Evolutionary conservation across 2,113 vertebrate genomes (phyloP).

Genomic region (Scalopus aquaticus): DNA sequence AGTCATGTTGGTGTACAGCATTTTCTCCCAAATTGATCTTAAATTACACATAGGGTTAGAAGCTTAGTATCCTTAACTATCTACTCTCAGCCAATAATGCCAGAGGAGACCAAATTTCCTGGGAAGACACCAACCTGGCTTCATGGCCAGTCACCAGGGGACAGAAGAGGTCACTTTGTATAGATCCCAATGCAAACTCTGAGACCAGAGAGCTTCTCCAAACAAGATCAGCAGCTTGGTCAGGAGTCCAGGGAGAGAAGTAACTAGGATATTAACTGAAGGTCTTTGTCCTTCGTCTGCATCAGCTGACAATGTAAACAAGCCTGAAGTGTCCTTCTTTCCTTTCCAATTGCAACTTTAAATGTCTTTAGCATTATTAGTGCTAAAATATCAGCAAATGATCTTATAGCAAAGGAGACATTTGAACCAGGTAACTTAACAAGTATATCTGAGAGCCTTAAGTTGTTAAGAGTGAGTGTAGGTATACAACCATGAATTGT

Average conservation of each 20-base stretch:
- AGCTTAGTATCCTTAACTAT: not conserved
- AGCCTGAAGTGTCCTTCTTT: not conserved
- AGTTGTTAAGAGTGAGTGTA: not conserved
- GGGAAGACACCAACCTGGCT: not conserved
- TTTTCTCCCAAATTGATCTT: not conserved
- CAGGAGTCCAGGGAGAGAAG: not conserved
- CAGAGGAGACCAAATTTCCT: not conserved
- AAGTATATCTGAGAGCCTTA: not conserved
- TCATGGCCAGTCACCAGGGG: slow-evolving; percentile 22
- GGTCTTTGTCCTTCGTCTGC: not conserved
- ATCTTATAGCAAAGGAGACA: slow-evolving; percentile 5
- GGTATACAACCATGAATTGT: not conserved
- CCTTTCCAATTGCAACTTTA: slow-evolving; percentile 21
- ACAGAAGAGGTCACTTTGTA: slow-evolving; percentile 2
- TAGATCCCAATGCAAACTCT: not conserved
- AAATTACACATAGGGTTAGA: not conserved
- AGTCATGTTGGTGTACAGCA: not conserved
- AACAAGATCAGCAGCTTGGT: not conserved
- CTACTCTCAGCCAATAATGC: not conserved
- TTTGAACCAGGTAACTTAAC: not conserved
- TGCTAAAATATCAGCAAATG: slow-evolving; percentile 34
- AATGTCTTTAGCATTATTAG: not conserved
- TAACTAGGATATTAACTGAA: not conserved
- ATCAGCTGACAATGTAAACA: not conserved
- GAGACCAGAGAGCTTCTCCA: not conserved